These are phyloP conservation scores for Rhadina sibilatrix DNA, from an alignment of 2,113 vertebrate genomes.

Conservation along the genomic window DNA sequence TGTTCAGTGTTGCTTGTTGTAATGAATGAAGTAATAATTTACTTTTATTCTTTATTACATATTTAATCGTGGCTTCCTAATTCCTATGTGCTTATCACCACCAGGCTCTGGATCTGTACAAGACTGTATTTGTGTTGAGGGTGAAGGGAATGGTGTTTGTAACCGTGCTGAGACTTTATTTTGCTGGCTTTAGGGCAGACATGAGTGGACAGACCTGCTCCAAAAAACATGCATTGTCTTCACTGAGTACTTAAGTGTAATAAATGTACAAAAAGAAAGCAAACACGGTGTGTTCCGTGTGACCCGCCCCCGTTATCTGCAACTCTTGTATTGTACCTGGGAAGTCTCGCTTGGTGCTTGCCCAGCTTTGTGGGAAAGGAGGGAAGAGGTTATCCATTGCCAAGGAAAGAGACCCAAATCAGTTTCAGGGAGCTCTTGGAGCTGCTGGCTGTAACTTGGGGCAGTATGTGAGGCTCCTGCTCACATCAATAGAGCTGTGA, in stretches of 20 bases:
- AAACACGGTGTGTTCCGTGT: rapidly evolving
- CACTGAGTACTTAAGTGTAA: background rate
- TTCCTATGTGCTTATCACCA: background rate
- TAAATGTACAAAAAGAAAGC: background rate
- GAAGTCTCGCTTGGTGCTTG: background rate
- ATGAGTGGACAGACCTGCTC: background rate
- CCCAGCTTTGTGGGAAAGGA: rapidly evolving
- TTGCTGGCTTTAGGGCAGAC: background rate
- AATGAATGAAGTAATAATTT: background rate
- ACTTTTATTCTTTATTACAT: background rate
- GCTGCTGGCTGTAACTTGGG: background rate
- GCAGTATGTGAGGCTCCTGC: background rate
- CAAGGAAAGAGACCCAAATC: background rate
- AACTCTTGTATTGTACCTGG: background rate
- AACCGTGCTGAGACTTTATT: background rate
- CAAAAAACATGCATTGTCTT: rapidly evolving
- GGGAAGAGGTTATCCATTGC: background rate
- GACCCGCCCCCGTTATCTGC: rapidly evolving
- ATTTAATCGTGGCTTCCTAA: background rate
- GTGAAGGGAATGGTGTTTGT: background rate
- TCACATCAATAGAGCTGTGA: background rate
- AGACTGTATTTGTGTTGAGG: background rate
- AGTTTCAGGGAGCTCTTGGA: background rate
- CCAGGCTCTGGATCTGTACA: background rate
- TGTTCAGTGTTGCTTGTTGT: background rate